Evolutionary conservation across 2,797 vertebrate genomes (phyloP).

Genomic region (Lophius americanus): DNA sequence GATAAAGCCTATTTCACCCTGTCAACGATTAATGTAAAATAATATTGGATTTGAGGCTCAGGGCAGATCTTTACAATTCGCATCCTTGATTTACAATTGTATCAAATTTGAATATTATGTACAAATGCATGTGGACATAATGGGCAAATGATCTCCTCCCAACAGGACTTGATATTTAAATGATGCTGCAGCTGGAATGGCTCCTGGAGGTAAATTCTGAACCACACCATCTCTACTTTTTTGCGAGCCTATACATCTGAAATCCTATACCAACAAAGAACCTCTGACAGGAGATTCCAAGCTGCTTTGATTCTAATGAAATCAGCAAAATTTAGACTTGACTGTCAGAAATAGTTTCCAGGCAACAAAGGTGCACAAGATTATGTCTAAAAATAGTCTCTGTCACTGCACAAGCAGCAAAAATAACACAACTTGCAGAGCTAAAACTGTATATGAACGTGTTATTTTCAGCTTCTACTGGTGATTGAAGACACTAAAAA

Average conservation of each 20-base stretch:
- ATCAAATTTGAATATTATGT: constrained; percentile 7
- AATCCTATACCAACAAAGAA: neutral
- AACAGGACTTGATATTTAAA: constrained; percentile 46
- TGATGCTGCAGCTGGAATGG: constrained; percentile 15
- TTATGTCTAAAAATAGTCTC: constrained; percentile 71
- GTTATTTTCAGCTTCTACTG: constrained; percentile 52
- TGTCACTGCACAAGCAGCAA: constrained; percentile 40
- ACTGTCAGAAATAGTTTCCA: constrained; percentile 65
- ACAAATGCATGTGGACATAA: neutral
- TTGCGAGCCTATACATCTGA: constrained; percentile 2
- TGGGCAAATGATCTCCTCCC: constrained; percentile 35
- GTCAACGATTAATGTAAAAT: neutral
- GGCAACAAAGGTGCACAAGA: constrained; percentile 70
- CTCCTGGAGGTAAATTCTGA: constrained; percentile 47
- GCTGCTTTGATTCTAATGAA: constrained; percentile 38
- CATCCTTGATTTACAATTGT: constrained; percentile 28
- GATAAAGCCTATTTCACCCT: neutral
- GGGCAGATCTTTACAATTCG: constrained; percentile 2
- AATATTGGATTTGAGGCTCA: constrained; percentile 27
- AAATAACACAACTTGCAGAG: constrained; percentile 55
- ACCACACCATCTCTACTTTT: constrained; percentile 15
- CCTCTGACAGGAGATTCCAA: constrained; percentile 23
- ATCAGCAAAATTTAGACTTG: constrained; percentile 34
- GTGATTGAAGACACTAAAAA: constrained; percentile 60
- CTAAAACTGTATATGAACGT: constrained; percentile 43